phyloP scores from a whole-genome alignment of 2,113 vertebrate species.

The Trogon surrucura region DNA sequence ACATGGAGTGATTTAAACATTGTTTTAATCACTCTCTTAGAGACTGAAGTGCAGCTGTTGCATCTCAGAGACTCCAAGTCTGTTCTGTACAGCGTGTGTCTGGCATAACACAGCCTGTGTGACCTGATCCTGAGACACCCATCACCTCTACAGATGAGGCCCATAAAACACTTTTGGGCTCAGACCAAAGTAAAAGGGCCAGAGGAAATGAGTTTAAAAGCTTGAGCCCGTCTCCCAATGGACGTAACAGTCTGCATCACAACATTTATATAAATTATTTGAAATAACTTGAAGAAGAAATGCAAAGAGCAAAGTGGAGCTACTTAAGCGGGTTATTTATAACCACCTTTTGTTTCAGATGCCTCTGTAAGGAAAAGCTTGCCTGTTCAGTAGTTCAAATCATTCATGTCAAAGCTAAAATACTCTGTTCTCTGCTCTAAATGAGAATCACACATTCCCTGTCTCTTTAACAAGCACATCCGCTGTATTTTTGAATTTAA shows the following conservation, averaged over 20 bases:
- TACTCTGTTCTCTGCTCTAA: background rate
- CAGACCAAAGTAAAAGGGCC: background rate
- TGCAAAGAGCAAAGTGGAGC: background rate
- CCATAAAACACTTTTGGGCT: slow-evolving; percentile 18
- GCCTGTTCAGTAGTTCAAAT: background rate
- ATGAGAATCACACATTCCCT: background rate
- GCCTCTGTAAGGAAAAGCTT: slow-evolving; percentile 10
- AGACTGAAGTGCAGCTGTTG: background rate
- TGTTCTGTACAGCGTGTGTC: background rate
- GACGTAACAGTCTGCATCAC: background rate
- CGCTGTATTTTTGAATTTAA: slow-evolving; percentile 29
- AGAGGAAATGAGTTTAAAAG: slow-evolving; percentile 38
- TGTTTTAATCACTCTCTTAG: background rate
- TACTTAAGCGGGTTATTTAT: slow-evolving; percentile 6
- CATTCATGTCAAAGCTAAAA: background rate
- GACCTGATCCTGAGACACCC: background rate
- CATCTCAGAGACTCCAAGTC: background rate
- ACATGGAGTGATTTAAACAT: background rate
- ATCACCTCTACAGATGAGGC: background rate
- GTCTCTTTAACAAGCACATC: slow-evolving; percentile 19
- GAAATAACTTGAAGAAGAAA: slow-evolving; percentile 32
- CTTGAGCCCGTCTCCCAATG: background rate
- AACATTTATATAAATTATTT: slow-evolving; percentile 28
- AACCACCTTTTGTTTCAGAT: background rate
- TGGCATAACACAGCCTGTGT: background rate